Percentiles rank a stretch among this genome's conserved stretches.
Conservation (phyloP, 2,797 vertebrate species). For the Melanotaenia pygmaea region DNA sequence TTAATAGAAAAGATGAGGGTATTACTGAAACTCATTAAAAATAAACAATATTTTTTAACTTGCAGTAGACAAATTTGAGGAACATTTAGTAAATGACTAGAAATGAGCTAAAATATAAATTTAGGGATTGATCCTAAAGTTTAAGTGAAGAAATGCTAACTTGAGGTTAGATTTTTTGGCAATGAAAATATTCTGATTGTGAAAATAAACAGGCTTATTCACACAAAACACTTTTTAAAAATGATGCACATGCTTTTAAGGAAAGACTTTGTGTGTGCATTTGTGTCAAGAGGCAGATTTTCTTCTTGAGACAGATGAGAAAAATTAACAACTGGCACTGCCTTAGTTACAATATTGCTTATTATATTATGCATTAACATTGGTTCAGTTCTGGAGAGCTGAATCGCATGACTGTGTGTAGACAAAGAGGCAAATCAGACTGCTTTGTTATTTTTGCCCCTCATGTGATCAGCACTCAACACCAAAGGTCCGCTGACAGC, state of each 20-base stretch:
- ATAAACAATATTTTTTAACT: neutral
- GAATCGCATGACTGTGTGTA: constrained; percentile 52
- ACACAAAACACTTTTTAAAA: neutral
- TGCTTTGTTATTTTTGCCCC: constrained; percentile 71
- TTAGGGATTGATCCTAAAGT: neutral
- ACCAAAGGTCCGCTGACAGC: constrained; percentile 58
- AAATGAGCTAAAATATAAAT: neutral
- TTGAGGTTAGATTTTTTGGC: neutral
- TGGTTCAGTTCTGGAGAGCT: constrained; percentile 34
- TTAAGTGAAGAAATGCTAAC: neutral
- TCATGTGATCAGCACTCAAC: constrained; percentile 75
- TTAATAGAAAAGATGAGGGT: neutral
- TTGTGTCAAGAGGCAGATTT: constrained; percentile 7
- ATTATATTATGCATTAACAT: constrained; percentile 31
- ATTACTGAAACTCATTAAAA: neutral
- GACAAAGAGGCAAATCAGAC: constrained; percentile 61
- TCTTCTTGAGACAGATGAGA: constrained; percentile 39
- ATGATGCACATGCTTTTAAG: neutral
- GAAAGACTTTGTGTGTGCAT: neutral
- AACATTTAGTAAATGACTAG: neutral
- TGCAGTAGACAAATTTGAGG: neutral
- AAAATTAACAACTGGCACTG: constrained; percentile 18
- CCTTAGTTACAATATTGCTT: constrained; percentile 21
- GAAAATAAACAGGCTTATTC: neutral
- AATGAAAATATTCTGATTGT: neutral